phyloP scores from a whole-genome alignment of 2,888 invertebrate genomes.

The Ornithoptera alexandrae region DNA sequence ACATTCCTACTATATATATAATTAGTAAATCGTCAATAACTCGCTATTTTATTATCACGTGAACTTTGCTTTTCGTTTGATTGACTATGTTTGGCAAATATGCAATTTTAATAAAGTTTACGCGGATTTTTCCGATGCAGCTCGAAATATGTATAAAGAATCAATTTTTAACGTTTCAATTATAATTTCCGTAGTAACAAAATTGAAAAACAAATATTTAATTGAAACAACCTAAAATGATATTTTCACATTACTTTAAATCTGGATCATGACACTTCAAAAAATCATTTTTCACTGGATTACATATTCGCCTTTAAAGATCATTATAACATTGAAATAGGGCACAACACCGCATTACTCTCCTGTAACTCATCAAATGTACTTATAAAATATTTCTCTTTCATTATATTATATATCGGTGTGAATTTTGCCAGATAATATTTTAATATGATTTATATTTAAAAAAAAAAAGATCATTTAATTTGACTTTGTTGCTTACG shows the following conservation, averaged over 20 bases:
- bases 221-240: background rate
- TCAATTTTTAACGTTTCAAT: background rate
- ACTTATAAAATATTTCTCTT: slow-evolving; percentile 19
- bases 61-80: slow-evolving; percentile 9
- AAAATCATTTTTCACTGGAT: background rate
- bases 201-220: background rate
- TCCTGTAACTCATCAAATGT: slow-evolving; percentile 21
- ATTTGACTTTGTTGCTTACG: background rate
- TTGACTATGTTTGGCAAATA: slow-evolving; percentile 26
- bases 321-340: slow-evolving; percentile 21
- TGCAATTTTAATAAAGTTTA: slow-evolving; percentile 16
- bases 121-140: background rate
- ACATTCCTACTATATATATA: background rate
- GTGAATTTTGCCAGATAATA: slow-evolving; percentile 16
- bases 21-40: background rate
- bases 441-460: slow-evolving; percentile 14
- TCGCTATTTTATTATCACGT: slow-evolving; percentile 19
- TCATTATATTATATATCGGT: slow-evolving; percentile 17
- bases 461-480: background rate
- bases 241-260: background rate
- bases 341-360: slow-evolving; percentile 14
- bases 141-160: background rate
- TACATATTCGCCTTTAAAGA: slow-evolving; percentile 5
- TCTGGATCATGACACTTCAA: slow-evolving; percentile 4
- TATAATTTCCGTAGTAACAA: background rate